Conservation (phyloP, 35 echinoderm and acorn worm species). For the Acanthaster planci region DNA sequence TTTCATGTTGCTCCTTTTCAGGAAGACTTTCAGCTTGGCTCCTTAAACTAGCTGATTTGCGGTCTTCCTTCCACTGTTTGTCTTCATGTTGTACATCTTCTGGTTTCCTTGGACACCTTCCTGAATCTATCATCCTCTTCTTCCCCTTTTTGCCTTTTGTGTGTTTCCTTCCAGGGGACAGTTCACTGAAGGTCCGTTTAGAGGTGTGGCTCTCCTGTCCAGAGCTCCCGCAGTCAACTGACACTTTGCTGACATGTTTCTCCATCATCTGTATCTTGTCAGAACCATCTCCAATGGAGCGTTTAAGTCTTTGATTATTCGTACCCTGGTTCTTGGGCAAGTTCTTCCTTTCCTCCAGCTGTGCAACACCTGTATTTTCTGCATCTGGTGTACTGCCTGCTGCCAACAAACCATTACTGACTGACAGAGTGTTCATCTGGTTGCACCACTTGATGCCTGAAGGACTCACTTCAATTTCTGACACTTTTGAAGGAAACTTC, state of each 20-base stretch:
- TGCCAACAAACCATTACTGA: too few relatives aligned
- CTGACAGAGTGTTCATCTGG: too few relatives aligned
- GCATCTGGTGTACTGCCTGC: too few relatives aligned
- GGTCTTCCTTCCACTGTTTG: not conserved
- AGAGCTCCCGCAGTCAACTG: conserved; percentile 8
- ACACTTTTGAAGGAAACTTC: too few relatives aligned
- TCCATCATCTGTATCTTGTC: not conserved
- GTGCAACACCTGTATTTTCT: too few relatives aligned
- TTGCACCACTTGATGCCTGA: too few relatives aligned
- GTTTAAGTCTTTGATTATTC: too few relatives aligned
- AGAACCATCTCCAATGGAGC: not conserved
- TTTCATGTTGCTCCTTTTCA: not conserved
- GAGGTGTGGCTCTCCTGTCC: not conserved
- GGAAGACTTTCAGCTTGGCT: not conserved
- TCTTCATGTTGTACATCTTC: not conserved
- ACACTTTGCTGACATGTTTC: not conserved
- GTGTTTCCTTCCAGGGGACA: not conserved
- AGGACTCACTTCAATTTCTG: too few relatives aligned
- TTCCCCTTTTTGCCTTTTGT: not conserved
- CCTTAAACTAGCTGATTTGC: not conserved
- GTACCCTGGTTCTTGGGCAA: too few relatives aligned
- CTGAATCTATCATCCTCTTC: not conserved
- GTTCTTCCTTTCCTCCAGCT: too few relatives aligned
- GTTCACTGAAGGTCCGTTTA: not conserved
- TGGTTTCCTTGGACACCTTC: not conserved